A percentile compares a stretch with the other conserved stretches of the same genome.
Evolutionary conservation across 2,888 invertebrate species (phyloP).

Genomic region (Nymphalis urticae): DNA sequence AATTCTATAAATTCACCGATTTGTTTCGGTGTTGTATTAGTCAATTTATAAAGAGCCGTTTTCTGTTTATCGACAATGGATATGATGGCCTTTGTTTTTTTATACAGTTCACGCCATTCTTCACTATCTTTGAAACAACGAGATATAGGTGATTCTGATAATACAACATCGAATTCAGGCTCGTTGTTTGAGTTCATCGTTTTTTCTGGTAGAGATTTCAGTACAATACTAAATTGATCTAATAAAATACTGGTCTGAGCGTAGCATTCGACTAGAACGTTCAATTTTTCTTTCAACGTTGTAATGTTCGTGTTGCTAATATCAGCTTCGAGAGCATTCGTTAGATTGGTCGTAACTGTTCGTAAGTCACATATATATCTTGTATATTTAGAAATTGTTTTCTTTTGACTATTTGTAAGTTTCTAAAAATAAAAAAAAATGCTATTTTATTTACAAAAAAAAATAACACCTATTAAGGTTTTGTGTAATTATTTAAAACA

Average conservation of each 20-base stretch:
- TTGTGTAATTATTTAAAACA: conserved; percentile 5
- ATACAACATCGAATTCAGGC: conserved; percentile 63
- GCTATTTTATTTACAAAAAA: too few species aligned
- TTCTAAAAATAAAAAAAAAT: conserved; percentile 66
- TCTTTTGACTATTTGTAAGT: conserved; percentile 85
- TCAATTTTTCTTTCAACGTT: conserved; percentile 60
- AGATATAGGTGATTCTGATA: conserved; percentile 65
- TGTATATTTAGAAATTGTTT: conserved; percentile 81
- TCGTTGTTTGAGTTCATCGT: conserved; percentile 49
- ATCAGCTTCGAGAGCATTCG: conserved; percentile 61
- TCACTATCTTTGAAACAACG: conserved; percentile 67
- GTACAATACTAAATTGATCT: conserved; percentile 85
- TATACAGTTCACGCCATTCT: conserved; percentile 63
- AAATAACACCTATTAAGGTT: neutral
- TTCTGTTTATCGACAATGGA: conserved; percentile 65
- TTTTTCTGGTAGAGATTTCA: conserved; percentile 78
- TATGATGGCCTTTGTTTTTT: conserved; percentile 59
- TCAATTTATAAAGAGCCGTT: conserved; percentile 59
- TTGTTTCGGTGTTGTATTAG: conserved; percentile 55
- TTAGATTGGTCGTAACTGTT: conserved; percentile 68
- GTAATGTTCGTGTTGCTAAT: conserved; percentile 53
- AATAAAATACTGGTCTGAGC: conserved; percentile 79
- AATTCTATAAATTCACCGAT: conserved; percentile 48
- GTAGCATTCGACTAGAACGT: conserved; percentile 72
- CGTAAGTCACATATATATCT: conserved; percentile 81